phyloP scores from a whole-genome alignment of 2,113 vertebrate genomes.

The Microcebus lehilahytsara region DNA sequence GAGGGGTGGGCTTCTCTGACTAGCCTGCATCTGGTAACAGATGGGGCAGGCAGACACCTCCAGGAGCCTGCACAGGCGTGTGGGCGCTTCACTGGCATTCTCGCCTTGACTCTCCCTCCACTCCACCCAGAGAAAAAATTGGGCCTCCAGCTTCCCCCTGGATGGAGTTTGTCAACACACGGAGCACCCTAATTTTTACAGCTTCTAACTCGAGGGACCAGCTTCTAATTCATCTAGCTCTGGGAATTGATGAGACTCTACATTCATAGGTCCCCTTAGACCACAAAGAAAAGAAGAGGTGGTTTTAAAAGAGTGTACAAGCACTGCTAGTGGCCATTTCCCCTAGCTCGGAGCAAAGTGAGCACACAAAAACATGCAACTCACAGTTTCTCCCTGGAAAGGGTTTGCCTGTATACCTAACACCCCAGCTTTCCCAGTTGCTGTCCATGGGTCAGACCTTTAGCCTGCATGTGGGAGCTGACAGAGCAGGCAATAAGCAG shows the following conservation, averaged over 20 bases:
- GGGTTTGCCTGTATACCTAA: background rate
- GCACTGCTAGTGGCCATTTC: background rate
- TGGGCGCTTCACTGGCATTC: background rate
- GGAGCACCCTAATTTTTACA: background rate
- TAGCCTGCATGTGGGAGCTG: background rate
- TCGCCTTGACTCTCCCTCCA: background rate
- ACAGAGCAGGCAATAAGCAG: background rate
- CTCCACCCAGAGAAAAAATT: background rate
- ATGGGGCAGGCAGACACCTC: background rate
- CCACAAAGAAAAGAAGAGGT: background rate
- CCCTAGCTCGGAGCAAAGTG: background rate
- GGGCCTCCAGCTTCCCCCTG: background rate
- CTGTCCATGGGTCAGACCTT: background rate
- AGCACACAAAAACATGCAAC: background rate
- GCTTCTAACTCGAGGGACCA: background rate
- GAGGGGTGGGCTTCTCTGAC: background rate
- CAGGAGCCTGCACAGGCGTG: background rate
- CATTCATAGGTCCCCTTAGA: background rate
- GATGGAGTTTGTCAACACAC: background rate
- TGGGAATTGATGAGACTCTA: background rate
- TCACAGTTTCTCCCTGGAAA: background rate
- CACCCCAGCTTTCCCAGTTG: background rate
- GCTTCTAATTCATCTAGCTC: background rate
- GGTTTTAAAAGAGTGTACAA: background rate
- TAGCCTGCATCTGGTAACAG: background rate